A percentile compares a stretch with the other conserved stretches of the same genome.
Evolutionary conservation across 2,113 vertebrate species (phyloP).

Genomic region (Meles meles): DNA sequence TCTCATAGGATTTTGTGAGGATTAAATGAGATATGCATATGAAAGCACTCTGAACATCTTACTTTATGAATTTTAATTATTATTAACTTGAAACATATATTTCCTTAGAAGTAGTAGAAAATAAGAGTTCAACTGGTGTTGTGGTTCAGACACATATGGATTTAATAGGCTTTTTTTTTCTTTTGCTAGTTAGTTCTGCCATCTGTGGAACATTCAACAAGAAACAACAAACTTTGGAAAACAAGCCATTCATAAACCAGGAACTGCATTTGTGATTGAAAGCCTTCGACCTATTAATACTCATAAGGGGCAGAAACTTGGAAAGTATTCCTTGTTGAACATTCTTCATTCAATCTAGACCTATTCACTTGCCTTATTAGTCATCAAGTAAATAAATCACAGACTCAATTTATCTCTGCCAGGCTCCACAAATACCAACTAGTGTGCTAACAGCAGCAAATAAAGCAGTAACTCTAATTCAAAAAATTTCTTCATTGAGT

Average conservation of each 20-base stretch:
- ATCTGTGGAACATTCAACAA: constrained; percentile 42
- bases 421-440: constrained; percentile 18
- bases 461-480: background rate
- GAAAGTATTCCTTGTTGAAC: constrained; percentile 11
- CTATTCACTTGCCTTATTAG: constrained; percentile 39
- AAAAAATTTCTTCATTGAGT: background rate
- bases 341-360: constrained; percentile 39
- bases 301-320: constrained; percentile 21
- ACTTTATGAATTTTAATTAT: constrained; percentile 37
- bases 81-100: constrained; percentile 1
- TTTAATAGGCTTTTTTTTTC: background rate
- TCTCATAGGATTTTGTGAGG: background rate
- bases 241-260: constrained; percentile 35
- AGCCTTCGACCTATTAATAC: background rate
- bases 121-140: background rate
- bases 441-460: background rate
- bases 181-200: constrained; percentile 25
- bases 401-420: constrained; percentile 7
- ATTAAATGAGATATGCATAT: background rate
- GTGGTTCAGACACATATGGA: background rate
- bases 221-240: constrained; percentile 44
- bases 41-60: background rate
- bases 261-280: constrained; percentile 16
- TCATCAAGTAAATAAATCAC: constrained; percentile 43
- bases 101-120: constrained; percentile 18